Conservation (phyloP, 2,888 invertebrate species). For the Callimorpha dominula region DNA sequence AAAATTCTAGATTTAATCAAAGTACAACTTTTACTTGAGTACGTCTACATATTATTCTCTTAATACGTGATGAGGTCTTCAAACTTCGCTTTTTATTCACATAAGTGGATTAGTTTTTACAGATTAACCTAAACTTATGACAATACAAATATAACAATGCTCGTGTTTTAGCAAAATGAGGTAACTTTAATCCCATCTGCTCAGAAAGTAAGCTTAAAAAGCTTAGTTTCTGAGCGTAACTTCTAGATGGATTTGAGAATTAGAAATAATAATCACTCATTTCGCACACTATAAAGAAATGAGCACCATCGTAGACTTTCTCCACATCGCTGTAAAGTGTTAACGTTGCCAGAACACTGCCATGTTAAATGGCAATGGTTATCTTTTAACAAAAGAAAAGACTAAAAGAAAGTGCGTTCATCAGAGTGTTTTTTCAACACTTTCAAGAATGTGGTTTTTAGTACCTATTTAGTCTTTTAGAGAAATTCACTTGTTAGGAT, state of each 20-base stretch:
- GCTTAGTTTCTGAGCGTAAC: no score
- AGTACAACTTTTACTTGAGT: conserved; percentile 33
- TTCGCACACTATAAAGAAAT: no score
- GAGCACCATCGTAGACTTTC: background rate
- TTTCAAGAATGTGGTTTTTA: no score
- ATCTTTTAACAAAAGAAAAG: background rate
- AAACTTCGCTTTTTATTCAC: conserved; percentile 1
- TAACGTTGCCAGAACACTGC: background rate
- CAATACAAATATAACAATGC: conserved; percentile 21
- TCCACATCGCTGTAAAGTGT: background rate
- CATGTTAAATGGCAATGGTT: background rate
- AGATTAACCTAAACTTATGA: background rate
- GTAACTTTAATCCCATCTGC: background rate
- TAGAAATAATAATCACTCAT: no score
- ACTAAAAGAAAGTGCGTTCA: background rate
- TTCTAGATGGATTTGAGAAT: no score
- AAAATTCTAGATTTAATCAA: conserved; percentile 36
- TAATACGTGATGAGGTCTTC: conserved; percentile 9
- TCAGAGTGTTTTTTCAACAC: background rate
- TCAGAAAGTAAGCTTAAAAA: background rate
- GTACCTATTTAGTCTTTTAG: no score
- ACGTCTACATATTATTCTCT: conserved; percentile 27
- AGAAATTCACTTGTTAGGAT: no score
- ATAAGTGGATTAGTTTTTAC: conserved; percentile 1
- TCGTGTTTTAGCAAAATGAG: background rate